Evolutionary conservation across 2,888 invertebrate genomes (phyloP), one percentile per base, ranked within the genome.

Genomic region (Xestobium rufovillosum): DNA sequence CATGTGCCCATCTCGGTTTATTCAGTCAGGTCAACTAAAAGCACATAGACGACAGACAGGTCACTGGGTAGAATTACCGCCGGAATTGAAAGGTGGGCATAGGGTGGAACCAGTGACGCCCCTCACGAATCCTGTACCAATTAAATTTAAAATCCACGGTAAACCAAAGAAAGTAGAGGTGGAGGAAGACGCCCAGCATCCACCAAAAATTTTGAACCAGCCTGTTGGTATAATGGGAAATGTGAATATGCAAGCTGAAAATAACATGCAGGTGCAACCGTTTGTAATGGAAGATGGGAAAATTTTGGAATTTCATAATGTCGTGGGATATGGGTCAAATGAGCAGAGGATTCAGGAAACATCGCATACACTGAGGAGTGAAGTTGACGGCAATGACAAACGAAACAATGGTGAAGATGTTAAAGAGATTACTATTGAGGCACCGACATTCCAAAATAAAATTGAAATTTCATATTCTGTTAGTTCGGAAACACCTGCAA

Each of bases 1-100:
- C 15, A 67, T 80, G 2, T 81, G 82, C 52, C 76, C 76, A 0
- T 77, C 78, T 13, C 67, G 78, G 11, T 82, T 81, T 47, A 80
- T 81, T 48, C 80, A 80, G 66, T 65, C 65, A 0, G 67, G 76
- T 57, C 67, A 67, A 12, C 56, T 81, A 23, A 78, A 78, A 49
- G 72, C 73, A 14, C 81, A 81, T 53, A 68, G 76, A 14, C 66
- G 77, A 16, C 68, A 73, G 9, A 75, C 75, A 33, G 75, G 74
- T 0, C 80, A 80, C 55, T 74, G 65, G 64, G 59, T 63, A 56
- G 66, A 66, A 43, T 65, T 61, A 3, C 62, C 57, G 25, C 65
- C 66, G 1, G 66, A 66, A 41, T 51, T 66, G 2, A 66, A 66
- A 48, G 66, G 66, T 10, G 65, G 63, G 4, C 63, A 62, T 39